A percentile compares a stretch with the other conserved stretches of the same genome.
Evolutionary conservation across 2,113 vertebrate genomes (phyloP).

Genomic region (Paradoxurus hermaphroditus): DNA sequence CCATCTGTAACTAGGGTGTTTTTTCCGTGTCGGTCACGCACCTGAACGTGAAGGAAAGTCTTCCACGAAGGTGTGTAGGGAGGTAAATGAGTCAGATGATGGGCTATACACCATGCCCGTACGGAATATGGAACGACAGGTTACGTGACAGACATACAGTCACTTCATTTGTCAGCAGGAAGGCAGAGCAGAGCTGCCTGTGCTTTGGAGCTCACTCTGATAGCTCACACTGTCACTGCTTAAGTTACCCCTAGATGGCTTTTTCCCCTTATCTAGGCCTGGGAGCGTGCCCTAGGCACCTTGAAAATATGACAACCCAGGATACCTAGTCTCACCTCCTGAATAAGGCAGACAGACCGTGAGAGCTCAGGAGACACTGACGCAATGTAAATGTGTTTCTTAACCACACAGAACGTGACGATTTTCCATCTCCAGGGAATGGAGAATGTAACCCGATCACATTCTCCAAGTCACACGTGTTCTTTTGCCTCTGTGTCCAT

Average conservation of each 20-base stretch:
- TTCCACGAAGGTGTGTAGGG: background rate
- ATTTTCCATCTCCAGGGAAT: background rate
- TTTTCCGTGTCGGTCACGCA: background rate
- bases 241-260: fast-evolving
- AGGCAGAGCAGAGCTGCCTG: too few relatives aligned
- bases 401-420: background rate
- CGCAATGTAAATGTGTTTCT: background rate
- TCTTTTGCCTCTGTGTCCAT: background rate
- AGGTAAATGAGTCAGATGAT: background rate
- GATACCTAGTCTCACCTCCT: fast-evolving
- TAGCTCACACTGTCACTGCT: too few relatives aligned
- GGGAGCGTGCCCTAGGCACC: background rate
- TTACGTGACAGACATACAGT: background rate
- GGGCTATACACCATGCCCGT: fast-evolving
- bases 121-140: background rate
- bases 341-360: fast-evolving
- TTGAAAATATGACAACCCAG: background rate
- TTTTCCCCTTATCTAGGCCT: background rate
- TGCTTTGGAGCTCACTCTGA: background rate
- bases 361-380: background rate
- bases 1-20: background rate
- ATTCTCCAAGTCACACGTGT: background rate
- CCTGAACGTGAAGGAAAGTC: background rate
- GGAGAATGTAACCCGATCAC: background rate
- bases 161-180: background rate